Evolutionary conservation across 2,888 invertebrate species (phyloP), one percentile per base, ranked within the genome.

Genomic region (Eupeodes latifasciatus): DNA sequence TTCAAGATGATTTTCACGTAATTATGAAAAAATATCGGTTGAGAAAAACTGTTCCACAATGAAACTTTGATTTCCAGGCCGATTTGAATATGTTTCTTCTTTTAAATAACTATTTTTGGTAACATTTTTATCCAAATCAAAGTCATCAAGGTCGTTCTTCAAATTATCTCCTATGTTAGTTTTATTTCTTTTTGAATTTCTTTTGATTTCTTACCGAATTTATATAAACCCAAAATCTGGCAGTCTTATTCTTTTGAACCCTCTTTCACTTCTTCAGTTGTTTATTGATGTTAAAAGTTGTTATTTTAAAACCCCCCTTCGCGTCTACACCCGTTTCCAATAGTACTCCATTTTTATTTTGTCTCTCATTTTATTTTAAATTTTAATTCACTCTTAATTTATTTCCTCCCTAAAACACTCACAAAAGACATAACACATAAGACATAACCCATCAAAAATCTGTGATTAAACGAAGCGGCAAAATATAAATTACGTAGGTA

Each of bases 331-430:
- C 66, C 27, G 27, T 16, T 12, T 7, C 1, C 53, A 55, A 12
- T 9, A 14, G 3, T 6, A 53, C 53, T 44, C 40, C 2, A 34
- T n/a, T 40, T 55, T 71, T 27, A 40, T 40, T 55, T 71, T 27
- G 55, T 47, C 66, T 47, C 66, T 71, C 40, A 40, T 47, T 47
- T 47, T 47, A 27, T 66, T 4, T 49, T 44, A 40, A 40, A 51
- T 36, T 69, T 69, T 53, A 36, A 11, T n/a, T 67, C 16, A 69
- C 69, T 69, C 69, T 69, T 69, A 69, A 69, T 19, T 40, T 67
- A 1, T 49, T n/a, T 51, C 16, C 55, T 71, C 40, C 71, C 71
- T 14, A 69, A 53, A 71, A 55, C 27, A 71, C 10, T 55, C 55
- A 55, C 5, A 55, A 40, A 47, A 2, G 27, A 49, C 19, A 64